Base-by-base conservation (phyloP, 2,113 vertebrate species). In the Oreocharis arfaki region DNA sequence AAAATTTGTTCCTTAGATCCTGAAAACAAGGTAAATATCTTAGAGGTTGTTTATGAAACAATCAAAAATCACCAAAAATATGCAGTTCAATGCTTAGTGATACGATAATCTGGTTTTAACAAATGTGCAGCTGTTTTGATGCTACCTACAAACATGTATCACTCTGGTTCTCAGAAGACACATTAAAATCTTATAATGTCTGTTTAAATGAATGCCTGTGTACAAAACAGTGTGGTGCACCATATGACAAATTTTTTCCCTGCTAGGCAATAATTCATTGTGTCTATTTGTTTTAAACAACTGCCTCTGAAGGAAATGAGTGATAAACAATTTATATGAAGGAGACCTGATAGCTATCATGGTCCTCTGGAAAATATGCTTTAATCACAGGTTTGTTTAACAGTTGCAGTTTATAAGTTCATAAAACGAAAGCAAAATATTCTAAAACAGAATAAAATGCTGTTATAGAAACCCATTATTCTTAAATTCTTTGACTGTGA, bases 341-440 rank as follows among this genome's bases (percentile, higher is more conserved):
- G 33, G 85, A 46, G 71, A 81, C 14, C n/a, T 46, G 64, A 59
- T 57, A 93, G 39, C 35, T 93, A 77, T 84, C 61, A 79, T 20
- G 32, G 57, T 80, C 28, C 56, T 77, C 49, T 78, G 50, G 27
- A 95, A 97, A 69, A 87, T 57, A 94, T 26, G 47, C 24, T 91
- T 92, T 93, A 89, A 86, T 94, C 82, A 95, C 22, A 71, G 21
- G 9, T 88, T 86, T 93, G 53, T 90, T 85, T 89, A 88, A 73
- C 24, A 46, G 8, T 44, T 84, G 33, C 30, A 65, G 39, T 81
- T 84, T 93, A 26, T 55, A 85, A 80, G 14, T 81, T 78, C 67
- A 65, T 86, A 69, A 91, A 88, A 93, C 56, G 13, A 79, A 96
- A 85, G 61, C 19, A 84, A 77, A 91, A 52, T 76, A 70, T 44